Evolutionary conservation across 2,113 vertebrate genomes (phyloP).

Genomic region (Lepisosteus osseus): DNA sequence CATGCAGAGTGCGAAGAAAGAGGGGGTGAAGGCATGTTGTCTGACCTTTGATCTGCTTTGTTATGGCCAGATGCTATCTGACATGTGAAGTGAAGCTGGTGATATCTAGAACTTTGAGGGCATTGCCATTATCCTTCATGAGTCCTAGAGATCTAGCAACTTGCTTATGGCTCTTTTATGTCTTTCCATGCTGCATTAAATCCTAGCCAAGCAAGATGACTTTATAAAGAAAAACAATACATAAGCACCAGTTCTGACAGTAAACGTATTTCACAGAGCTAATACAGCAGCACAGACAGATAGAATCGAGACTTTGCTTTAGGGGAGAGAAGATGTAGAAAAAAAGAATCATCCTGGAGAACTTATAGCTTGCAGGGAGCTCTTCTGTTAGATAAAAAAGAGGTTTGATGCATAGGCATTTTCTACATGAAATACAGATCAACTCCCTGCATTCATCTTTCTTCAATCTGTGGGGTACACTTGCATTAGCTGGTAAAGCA

Average conservation of each 20-base stretch:
- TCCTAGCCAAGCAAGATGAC: conserved; percentile 9
- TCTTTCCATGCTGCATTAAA: conserved; percentile 10
- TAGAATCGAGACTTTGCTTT: background rate
- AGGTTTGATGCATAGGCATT: no score
- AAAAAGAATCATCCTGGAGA: background rate
- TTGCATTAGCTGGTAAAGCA: no score
- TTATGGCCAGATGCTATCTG: no score
- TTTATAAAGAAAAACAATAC: conserved; percentile 11
- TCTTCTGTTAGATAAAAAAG: background rate
- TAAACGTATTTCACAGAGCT: conserved; percentile 1
- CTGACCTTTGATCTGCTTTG: no score
- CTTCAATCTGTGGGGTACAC: no score
- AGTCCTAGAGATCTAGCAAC: background rate
- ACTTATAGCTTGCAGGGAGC: background rate
- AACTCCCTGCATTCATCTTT: no score
- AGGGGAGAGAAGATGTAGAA: background rate
- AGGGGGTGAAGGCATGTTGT: no score
- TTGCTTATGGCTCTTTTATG: conserved; percentile 6
- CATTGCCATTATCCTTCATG: background rate
- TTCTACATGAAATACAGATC: no score
- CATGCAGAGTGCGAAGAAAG: no score
- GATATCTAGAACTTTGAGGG: background rate
- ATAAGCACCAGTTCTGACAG: conserved; percentile 6
- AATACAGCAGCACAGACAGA: conserved; percentile 1
- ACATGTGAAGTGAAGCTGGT: background rate